Base-by-base conservation (phyloP, 2,797 vertebrate genomes). In the Rhadinocentrus ornatus region DNA sequence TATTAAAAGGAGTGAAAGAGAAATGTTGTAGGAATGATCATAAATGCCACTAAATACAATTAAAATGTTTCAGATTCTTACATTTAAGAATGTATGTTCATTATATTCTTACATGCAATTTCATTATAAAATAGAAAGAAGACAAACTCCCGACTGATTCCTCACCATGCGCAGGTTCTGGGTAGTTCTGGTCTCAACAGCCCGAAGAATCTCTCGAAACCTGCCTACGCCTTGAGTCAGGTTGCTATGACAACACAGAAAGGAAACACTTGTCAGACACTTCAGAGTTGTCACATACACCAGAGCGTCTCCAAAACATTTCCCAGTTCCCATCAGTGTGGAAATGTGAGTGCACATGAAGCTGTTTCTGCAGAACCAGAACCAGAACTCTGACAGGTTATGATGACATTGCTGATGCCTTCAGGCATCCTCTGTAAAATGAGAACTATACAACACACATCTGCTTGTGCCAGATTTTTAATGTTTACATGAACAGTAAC, bases 141-240 rank as follows among this genome's bases (percentile, higher is more conserved):
- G 34, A 52, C 4, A 50, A 15, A 27, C 24, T 34, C 22, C 24
- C 3, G 26, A n/a, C 6, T 8, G 13, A 12, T 44, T 62, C 3
- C 96, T 95, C 80, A 99, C 98, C 98, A 99, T 99, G 54, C 98
- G 94, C 69, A 99, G 94, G 90, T 98, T 99, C 90, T 99, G 98
- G 27, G 98, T 99, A 39, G 98, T 99, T 91, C 98, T 96, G 39
- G 96, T 99, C 91, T 99, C 98, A 0, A 99, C 91, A 3, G 98
- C 98, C 81, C 97, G 94, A 83, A 99, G 95, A 89, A 99, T 95
- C 91, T 99, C 97, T 83, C 98, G 93, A 89, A 99, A 99, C 75
- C 98, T 95, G 57, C 97, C 96, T 12, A 99, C 97, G 66, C 98
- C 98, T 86, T 94, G 94, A 0, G 97, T 99, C 88, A 99, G 92